Base-by-base conservation (phyloP, 2,113 vertebrate genomes). In the Aleadryas rufinucha region DNA sequence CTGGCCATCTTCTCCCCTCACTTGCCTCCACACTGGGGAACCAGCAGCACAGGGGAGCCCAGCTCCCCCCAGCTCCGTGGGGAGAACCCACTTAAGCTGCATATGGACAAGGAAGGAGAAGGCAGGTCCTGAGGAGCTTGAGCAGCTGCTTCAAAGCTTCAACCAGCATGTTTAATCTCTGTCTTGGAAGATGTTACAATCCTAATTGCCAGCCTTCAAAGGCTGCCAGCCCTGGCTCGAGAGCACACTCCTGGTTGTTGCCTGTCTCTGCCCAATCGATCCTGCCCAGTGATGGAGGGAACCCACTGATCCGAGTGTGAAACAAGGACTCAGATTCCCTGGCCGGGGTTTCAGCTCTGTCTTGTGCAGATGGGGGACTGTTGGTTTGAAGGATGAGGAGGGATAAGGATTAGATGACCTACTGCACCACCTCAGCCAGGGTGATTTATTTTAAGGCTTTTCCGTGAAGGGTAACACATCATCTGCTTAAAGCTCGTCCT, bases 21-120 rank as follows among this genome's bases (percentile, higher is more conserved):
- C 60, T 35, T 47, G 27, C 31, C 41, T 64, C 33, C 30, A 3
- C 0, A 0, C 0, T 57, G 37, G 6, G 60, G 21, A 5, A 65
- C 3, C 5, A 22, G 42, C 39, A 69, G 72, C 50, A 60, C 5
- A 3, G 20, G 28, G 24, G 26, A 61, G 50, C 59, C 30, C 76
- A 54, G 33, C 21, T 68, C 8, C 33, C 42, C 22, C 24, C 31
- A 69, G 18, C 47, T 49, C 20, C 6, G 3, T 13, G 23, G 42
- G 26, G 18, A 54, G 27, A 70, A 3, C 39, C 45, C 41, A 13
- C 42, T 41, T 45, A 22, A 56, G 22, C 81, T 96, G 24, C 1
- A 8, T 14, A 19, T 17, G 12, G 42, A 72, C 13, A 21, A 82
- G 53, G 64, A 72, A 77, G 27, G 41, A 16, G 33, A 61, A 75